Conservation (phyloP, 2,797 vertebrate species). For the Picus viridis region DNA sequence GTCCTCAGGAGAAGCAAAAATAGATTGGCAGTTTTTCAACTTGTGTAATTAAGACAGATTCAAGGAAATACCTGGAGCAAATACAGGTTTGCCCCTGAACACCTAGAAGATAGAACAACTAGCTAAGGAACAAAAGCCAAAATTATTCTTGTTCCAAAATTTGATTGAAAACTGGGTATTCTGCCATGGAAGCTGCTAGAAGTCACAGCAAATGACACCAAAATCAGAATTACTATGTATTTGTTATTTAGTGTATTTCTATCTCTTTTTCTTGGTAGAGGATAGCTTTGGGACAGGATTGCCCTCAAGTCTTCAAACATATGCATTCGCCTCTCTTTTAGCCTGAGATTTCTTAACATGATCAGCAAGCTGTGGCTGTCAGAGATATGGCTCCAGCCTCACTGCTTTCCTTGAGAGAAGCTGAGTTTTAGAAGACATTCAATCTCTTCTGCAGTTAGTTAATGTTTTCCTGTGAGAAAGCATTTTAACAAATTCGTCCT, state of each 20-base stretch:
- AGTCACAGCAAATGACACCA: neutral
- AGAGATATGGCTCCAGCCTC: neutral
- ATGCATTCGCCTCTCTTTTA: neutral
- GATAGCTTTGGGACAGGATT: neutral
- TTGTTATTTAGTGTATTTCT: neutral
- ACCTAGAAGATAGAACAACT: neutral
- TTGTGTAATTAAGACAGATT: neutral
- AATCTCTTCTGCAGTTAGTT: neutral
- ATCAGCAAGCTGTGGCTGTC: neutral
- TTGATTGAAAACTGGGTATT: neutral
- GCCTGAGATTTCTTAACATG: neutral
- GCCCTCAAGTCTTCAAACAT: neutral
- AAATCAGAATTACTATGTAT: neutral
- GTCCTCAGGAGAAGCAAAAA: neutral
- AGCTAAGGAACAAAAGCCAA: neutral
- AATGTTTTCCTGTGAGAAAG: neutral
- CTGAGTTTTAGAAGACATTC: neutral
- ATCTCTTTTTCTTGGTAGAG: neutral
- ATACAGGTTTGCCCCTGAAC: neutral
- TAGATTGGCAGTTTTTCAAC: neutral
- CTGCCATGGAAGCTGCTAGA: neutral
- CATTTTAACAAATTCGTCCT: neutral
- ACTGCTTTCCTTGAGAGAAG: neutral
- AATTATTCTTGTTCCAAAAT: neutral
- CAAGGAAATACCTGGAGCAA: neutral